Conservation (phyloP, 2,888 invertebrate species). For the Tenodera sinensis region DNA sequence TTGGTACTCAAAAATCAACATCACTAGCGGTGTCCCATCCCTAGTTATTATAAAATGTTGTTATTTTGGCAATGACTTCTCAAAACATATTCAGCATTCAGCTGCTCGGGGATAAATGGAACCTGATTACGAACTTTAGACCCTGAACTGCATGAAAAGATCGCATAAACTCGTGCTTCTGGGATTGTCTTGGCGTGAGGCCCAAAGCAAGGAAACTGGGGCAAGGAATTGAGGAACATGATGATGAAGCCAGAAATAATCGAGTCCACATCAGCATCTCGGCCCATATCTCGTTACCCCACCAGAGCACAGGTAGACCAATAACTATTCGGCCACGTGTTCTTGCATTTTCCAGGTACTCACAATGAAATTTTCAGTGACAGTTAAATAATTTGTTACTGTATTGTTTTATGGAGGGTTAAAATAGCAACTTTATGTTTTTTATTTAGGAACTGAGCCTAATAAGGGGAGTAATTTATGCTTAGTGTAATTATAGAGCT, state of each 20-base stretch:
- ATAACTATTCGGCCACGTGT: too few species aligned
- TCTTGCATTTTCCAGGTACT: too few species aligned
- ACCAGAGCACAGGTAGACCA: neutral
- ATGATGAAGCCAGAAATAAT: neutral
- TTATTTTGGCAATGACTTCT: neutral
- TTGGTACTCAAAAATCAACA: too few species aligned
- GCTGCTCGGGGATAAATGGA: neutral
- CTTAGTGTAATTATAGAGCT: too few species aligned
- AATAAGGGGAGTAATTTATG: too few species aligned
- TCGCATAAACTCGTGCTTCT: neutral
- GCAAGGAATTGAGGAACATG: neutral
- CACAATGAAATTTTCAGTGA: too few species aligned
- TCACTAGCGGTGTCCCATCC: too few species aligned
- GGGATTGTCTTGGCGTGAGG: neutral
- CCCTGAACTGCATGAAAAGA: neutral
- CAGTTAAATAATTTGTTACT: too few species aligned
- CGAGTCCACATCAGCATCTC: neutral
- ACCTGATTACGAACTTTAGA: neutral
- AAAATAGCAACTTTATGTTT: too few species aligned
- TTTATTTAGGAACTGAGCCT: too few species aligned
- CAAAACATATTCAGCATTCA: too few species aligned
- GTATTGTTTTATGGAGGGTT: too few species aligned
- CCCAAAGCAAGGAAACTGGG: neutral
- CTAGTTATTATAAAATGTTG: neutral
- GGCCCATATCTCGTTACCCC: neutral